Evolutionary conservation across 2,888 invertebrate species (phyloP), one percentile per base, ranked within the genome.

Genomic region (Isoperla grammatica): DNA sequence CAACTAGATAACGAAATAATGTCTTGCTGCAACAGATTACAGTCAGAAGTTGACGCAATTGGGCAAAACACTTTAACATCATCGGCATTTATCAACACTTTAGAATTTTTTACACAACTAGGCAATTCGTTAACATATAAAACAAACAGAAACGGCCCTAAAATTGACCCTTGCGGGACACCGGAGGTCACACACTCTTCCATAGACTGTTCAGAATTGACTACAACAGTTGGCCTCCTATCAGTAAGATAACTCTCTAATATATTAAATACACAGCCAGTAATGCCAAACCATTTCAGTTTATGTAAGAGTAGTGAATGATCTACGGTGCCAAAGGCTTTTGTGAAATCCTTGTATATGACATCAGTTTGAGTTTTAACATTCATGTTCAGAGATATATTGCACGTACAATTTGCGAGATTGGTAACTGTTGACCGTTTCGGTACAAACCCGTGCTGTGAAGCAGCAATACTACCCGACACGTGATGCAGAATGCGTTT

Each of bases 81-180:
- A 22, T 48, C 48, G n/a, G 48, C 48, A 22, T 48, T 20, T n/a
- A 48, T 6, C 3, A 48, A n/a, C n/a, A 22, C 19, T 12, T 22
- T 48, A n/a, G 48, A 48, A 13, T 48, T 1, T 20, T 22, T 22
- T 6, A 48, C n/a, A 22, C 48, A 48, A 12, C 9, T 22, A 20
- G 48, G 48, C 2, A 48, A 12, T 19, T 48, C 22, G 22, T 48
- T 48, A 12, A 48, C 48, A 22, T 20, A 48, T 8, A 48, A 20
- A 48, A 48, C 48, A 48, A 48, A 48, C 22, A 48, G 23, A 17
- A 48, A 22, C 11, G 48, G 48, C 6, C 48, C 48, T 11, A 22
- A 13, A 22, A 48, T 48, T 12, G 48, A 48, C 12, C 48, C 48
- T 20, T 48, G 48, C 11, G 48, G 48, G 22, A 48, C 48, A 17